A percentile compares a stretch with the other conserved stretches of the same genome.
Conservation (phyloP, 2,797 vertebrate species). For the Oophaga sylvatica region DNA sequence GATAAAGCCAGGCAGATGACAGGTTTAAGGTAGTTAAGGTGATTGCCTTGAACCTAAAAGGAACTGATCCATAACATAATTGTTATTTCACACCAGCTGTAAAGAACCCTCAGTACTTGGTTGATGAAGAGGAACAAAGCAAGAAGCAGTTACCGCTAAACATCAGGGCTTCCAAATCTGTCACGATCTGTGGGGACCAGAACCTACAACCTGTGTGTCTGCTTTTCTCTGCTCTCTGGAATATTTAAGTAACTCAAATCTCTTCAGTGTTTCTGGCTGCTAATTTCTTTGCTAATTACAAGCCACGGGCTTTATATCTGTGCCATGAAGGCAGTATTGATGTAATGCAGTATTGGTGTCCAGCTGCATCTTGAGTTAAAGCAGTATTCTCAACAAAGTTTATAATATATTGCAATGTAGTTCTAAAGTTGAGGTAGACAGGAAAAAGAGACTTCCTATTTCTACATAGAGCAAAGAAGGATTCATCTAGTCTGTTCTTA, state of each 20-base stretch:
- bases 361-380: too few relatives aligned
- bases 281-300: not conserved
- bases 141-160: not conserved
- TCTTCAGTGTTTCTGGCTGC: not conserved
- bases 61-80: not conserved
- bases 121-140: not conserved
- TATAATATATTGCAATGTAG: too few relatives aligned
- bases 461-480: too few relatives aligned
- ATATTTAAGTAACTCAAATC: not conserved
- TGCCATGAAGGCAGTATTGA: not conserved
- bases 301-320: not conserved
- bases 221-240: not conserved
- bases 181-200: not conserved
- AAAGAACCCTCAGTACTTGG: not conserved
- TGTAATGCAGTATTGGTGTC: not conserved
- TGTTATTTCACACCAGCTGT: not conserved
- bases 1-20: not conserved
- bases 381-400: too few relatives aligned
- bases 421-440: too few relatives aligned
- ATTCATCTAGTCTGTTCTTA: too few relatives aligned
- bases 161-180: not conserved
- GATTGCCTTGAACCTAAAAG: not conserved
- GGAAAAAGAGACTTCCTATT: too few relatives aligned
- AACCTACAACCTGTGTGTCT: not conserved
- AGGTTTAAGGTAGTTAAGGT: not conserved